phyloP scores from a whole-genome alignment of 2,113 vertebrate species.

The Arothron firmamentum region DNA sequence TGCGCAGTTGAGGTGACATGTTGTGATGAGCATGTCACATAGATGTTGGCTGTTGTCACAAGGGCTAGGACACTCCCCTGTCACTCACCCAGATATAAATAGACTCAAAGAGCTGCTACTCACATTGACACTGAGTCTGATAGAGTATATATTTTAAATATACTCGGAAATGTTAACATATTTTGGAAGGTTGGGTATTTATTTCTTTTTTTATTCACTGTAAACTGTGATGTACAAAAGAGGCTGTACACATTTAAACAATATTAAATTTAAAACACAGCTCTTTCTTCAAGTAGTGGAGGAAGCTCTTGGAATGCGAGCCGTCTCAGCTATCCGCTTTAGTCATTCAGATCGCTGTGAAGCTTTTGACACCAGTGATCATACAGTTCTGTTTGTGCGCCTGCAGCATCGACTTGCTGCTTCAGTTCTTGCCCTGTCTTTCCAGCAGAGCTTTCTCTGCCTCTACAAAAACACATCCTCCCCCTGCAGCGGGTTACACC shows the following conservation, averaged over 20 bases:
- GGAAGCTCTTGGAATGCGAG: conserved; percentile 34
- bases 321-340: conserved; percentile 21
- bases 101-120: conserved; percentile 35
- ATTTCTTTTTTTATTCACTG: too few relatives aligned
- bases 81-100: conserved; percentile 54
- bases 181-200: too few relatives aligned
- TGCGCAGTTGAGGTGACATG: conserved; percentile 48
- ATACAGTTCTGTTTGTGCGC: conserved; percentile 29
- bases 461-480: conserved; percentile 48
- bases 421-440: conserved; percentile 30
- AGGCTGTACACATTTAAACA: too few relatives aligned
- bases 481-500: conserved; percentile 39
- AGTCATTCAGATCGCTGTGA: conserved; percentile 40
- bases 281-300: conserved; percentile 8
- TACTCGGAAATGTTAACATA: too few relatives aligned
- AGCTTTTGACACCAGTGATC: conserved; percentile 42
- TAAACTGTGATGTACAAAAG: too few relatives aligned
- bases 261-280: too few relatives aligned
- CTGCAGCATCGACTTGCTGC: conserved; percentile 30
- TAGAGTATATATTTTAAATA: neutral
- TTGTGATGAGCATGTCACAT: conserved; percentile 52
- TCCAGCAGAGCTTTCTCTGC: conserved; percentile 27
- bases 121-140: conserved; percentile 15
- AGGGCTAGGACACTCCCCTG: conserved; percentile 37
- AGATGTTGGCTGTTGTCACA: conserved; percentile 51